Conservation (phyloP, 2,113 vertebrate species). For the Leptocoma aspasia region DNA sequence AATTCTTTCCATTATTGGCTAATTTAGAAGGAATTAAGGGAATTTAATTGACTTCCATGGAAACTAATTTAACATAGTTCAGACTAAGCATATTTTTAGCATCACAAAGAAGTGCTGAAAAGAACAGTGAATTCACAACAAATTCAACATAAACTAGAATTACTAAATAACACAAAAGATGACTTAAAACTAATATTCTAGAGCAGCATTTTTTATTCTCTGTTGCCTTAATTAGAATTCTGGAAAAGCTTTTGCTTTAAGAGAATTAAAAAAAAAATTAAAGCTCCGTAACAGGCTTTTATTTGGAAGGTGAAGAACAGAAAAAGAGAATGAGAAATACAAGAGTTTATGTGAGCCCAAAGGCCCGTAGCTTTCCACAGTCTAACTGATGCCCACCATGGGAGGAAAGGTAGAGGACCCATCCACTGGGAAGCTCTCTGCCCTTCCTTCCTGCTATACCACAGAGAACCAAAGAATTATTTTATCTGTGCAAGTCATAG, state of each 20-base stretch:
- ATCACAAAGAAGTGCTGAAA: neutral
- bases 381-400: neutral
- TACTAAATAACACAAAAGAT: neutral
- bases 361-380: neutral
- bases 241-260: neutral
- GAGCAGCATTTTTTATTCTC: neutral
- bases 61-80: slow-evolving; percentile 13
- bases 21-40: slow-evolving; percentile 5
- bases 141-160: neutral
- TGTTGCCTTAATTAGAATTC: neutral
- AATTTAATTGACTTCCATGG: slow-evolving; percentile 35
- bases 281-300: neutral
- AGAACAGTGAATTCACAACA: neutral
- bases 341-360: neutral
- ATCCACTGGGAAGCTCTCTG: neutral
- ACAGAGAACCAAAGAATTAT: neutral
- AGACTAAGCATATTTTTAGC: neutral
- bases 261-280: neutral
- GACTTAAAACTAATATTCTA: neutral
- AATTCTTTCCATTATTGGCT: neutral
- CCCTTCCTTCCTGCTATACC: neutral
- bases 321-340: neutral
- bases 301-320: neutral
- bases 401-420: neutral
- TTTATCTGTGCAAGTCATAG: neutral